Evolutionary conservation across 35 echinoderm and acorn worm genomes (phyloP).

Genomic region (Ptychodera flava): DNA sequence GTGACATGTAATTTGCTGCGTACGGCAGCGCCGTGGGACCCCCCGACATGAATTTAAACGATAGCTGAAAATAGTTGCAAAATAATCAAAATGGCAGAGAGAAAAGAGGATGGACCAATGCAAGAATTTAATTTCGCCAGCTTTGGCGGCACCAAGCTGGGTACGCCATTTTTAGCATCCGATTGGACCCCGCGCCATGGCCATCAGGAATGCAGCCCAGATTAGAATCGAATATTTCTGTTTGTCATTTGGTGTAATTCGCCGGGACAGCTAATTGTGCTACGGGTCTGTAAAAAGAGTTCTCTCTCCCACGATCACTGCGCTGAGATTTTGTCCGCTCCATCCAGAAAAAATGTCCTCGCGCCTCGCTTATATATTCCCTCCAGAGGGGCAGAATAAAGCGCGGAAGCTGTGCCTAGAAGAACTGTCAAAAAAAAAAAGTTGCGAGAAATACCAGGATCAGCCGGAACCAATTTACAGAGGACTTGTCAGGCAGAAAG

Average conservation of each 20-base stretch:
- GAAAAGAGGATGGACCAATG: not conserved
- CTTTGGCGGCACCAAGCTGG: not conserved
- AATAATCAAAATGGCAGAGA: not conserved
- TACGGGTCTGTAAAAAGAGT: too few relatives aligned
- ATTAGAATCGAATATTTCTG: not conserved
- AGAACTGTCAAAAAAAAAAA: too few relatives aligned
- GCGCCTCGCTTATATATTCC: too few relatives aligned
- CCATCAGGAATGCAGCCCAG: not conserved
- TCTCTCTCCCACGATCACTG: too few relatives aligned
- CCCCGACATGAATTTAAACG: not conserved
- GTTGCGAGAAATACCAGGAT: too few relatives aligned
- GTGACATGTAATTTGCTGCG: not conserved
- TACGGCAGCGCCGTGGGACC: not conserved
- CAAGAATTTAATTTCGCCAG: not conserved
- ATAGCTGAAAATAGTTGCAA: not conserved
- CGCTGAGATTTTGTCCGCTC: too few relatives aligned
- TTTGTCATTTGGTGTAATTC: too few relatives aligned
- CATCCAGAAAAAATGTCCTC: too few relatives aligned
- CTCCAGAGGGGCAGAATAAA: too few relatives aligned
- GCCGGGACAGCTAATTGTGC: too few relatives aligned
- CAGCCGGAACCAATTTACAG: too few relatives aligned
- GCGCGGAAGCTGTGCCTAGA: too few relatives aligned
- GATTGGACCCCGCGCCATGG: not conserved
- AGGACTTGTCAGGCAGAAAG: not conserved
- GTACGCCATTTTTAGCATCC: not conserved